Evolutionary conservation across 1,140 invertebrate genomes (phyloP).

Genomic region (Philaenus spumarius): DNA sequence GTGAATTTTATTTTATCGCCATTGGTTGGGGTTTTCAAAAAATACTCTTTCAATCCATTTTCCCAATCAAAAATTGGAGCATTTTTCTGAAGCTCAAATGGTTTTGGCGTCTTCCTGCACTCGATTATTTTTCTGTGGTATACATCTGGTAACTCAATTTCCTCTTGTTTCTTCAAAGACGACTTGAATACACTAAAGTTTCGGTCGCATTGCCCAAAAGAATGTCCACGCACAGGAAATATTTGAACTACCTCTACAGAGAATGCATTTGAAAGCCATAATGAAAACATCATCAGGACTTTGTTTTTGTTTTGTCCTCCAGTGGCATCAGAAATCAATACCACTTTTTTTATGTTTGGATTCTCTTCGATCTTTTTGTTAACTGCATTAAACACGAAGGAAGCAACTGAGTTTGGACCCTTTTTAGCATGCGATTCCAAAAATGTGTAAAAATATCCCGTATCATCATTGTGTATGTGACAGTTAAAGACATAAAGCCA

Average conservation of each 20-base stretch:
- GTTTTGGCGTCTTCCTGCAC: background rate
- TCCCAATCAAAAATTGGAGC: background rate
- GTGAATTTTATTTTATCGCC: background rate
- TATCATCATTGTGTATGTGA: slow-evolving; percentile 17
- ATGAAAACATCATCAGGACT: slow-evolving; percentile 14
- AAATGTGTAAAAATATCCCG: slow-evolving; percentile 13
- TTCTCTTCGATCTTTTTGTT: background rate
- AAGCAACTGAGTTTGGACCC: background rate
- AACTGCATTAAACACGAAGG: slow-evolving; percentile 7
- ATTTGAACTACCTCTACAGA: slow-evolving; percentile 16
- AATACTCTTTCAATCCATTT: background rate
- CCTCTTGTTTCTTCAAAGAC: slow-evolving; percentile 11
- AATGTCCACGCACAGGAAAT: slow-evolving; percentile 26
- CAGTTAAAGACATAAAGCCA: slow-evolving; percentile 21
- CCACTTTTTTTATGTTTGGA: background rate
- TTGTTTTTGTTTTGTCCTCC: slow-evolving; percentile 22
- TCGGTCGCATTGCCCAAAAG: slow-evolving; percentile 23
- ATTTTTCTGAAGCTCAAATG: background rate
- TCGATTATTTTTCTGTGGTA: background rate
- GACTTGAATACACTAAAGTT: slow-evolving; percentile 25
- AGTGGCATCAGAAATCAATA: slow-evolving; percentile 11
- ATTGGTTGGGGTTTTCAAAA: background rate
- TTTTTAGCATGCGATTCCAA: slow-evolving; percentile 13
- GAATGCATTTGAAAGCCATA: slow-evolving; percentile 5
- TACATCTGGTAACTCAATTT: background rate